Conservation (phyloP, 2,113 vertebrate genomes). For the Passer montanus region DNA sequence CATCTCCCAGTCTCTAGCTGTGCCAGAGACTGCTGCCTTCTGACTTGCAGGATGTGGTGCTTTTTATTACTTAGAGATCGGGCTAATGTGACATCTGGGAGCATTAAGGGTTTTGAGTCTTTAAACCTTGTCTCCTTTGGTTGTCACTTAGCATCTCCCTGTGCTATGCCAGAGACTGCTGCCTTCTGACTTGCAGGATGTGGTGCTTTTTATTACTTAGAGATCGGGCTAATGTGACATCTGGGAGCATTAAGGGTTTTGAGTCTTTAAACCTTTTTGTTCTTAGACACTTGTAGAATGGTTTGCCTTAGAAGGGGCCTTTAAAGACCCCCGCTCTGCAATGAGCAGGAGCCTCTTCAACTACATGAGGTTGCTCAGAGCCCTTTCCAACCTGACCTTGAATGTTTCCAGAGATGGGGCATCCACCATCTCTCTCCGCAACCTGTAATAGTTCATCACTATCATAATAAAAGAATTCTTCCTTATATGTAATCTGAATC, state of each 20-base stretch:
- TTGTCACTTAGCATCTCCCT: not conserved
- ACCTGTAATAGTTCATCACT: not conserved
- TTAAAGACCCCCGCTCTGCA: not conserved
- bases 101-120: not conserved
- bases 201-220: not conserved
- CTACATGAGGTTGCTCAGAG: not conserved
- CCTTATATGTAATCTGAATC: not conserved
- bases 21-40: not conserved
- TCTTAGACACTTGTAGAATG: not conserved
- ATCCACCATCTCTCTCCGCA: not conserved
- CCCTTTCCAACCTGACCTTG: fast-evolving
- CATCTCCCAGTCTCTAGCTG: not conserved
- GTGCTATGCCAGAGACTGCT: not conserved
- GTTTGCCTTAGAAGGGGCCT: not conserved
- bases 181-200: not conserved
- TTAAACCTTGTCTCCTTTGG: not conserved
- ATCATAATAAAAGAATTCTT: not conserved
- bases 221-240: not conserved
- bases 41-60: not conserved
- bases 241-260: not conserved
- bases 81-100: not conserved
- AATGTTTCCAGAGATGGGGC: not conserved
- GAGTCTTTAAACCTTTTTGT: not conserved
- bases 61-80: not conserved
- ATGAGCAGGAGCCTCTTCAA: not conserved